phyloP scores from a whole-genome alignment of 2,797 vertebrate genomes.

The Pteronotus mesoamericanus region DNA sequence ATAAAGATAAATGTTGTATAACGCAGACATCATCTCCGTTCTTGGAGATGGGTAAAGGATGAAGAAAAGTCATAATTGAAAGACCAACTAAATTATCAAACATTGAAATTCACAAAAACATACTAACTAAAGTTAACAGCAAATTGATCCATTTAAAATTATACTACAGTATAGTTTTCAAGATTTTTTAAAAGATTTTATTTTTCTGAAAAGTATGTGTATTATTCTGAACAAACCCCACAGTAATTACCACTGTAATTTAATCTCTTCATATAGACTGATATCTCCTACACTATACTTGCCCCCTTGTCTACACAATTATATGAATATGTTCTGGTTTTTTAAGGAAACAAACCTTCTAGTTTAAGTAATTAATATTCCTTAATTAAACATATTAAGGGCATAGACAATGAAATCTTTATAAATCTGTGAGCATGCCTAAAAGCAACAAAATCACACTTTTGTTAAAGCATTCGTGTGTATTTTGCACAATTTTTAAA shows the following conservation, averaged over 20 bases:
- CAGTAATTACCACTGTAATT: conserved; percentile 59
- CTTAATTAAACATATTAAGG: conserved; percentile 95
- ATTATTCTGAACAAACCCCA: conserved; percentile 52
- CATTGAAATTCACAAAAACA: background rate
- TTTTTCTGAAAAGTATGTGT: background rate
- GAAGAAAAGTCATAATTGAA: background rate
- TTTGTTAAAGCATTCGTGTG: conserved; percentile 94
- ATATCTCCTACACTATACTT: conserved; percentile 46
- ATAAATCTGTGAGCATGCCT: conserved; percentile 86
- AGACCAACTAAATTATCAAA: background rate
- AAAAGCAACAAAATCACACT: conserved; percentile 94
- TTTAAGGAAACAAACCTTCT: conserved; percentile 90
- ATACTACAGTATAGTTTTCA: conserved; percentile 45
- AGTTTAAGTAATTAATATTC: conserved; percentile 97
- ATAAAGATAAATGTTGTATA: background rate
- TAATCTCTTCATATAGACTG: conserved; percentile 63
- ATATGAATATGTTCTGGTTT: conserved; percentile 82
- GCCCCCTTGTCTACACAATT: conserved; percentile 69
- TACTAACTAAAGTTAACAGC: conserved; percentile 45
- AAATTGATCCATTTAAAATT: conserved; percentile 57
- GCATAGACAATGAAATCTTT: conserved; percentile 95
- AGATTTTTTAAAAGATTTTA: conserved; percentile 50
- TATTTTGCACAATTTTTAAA: conserved; percentile 96
- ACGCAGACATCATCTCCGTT: background rate
- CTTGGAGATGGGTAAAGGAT: background rate